These are phyloP conservation scores for Ellobium chinense DNA, from an alignment of 2,888 invertebrate genomes.

Conservation along the genomic window DNA sequence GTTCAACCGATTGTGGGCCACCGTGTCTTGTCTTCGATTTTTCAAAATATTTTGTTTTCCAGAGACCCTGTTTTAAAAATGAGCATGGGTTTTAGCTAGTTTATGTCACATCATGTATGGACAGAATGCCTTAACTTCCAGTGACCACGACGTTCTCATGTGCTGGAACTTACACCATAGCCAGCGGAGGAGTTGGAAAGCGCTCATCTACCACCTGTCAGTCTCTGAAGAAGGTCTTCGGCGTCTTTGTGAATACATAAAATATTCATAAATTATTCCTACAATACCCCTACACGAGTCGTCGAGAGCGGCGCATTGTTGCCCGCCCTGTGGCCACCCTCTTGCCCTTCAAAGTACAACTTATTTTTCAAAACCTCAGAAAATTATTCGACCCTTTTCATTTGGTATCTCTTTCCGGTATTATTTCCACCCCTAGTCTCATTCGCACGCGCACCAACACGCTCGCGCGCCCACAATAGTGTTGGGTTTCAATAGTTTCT, in stretches of 20 bases:
- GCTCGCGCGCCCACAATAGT: not conserved
- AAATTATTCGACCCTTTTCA: not conserved
- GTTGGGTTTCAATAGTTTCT: not conserved
- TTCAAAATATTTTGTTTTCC: too few relatives aligned
- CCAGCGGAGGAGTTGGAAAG: not conserved
- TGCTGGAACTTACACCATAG: too few relatives aligned
- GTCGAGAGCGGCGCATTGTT: not conserved
- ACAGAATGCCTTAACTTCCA: too few relatives aligned
- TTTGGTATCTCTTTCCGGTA: not conserved
- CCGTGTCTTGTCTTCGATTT: too few relatives aligned
- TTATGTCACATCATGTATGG: too few relatives aligned
- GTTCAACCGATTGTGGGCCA: not conserved
- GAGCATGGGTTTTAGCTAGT: too few relatives aligned
- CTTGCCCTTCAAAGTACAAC: not conserved
- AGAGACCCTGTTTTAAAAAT: too few relatives aligned
- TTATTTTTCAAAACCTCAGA: not conserved
- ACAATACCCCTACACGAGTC: not conserved
- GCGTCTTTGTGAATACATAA: not conserved
- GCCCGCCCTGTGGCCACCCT: not conserved
- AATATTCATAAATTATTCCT: constrained; percentile 6
- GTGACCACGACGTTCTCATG: too few relatives aligned
- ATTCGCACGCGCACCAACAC: not conserved
- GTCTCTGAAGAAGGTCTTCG: not conserved
- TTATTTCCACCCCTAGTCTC: not conserved
- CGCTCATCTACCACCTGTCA: not conserved